These are phyloP conservation scores for Blastobasis lacticolella DNA, from an alignment of 2,888 invertebrate genomes.

Conservation along the genomic window DNA sequence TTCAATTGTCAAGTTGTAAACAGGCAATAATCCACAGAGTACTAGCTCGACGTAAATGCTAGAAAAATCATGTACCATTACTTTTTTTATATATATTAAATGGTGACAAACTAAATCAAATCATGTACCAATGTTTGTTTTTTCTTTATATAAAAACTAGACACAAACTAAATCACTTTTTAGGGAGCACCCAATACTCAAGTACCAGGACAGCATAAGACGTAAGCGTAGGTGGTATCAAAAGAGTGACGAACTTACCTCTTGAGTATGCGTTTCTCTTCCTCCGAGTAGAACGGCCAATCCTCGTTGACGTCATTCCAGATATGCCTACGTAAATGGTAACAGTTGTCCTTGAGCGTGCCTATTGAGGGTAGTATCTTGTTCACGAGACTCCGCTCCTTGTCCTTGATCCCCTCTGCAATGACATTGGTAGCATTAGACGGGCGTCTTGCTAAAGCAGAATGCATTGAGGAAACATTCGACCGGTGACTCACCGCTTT, in stretches of 20 bases:
- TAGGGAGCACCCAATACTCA: no score
- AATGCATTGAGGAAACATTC: constrained; percentile 8
- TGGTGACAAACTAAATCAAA: no score
- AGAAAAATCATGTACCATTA: no score
- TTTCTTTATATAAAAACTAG: no score
- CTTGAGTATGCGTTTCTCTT: constrained; percentile 90
- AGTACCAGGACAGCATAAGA: no score
- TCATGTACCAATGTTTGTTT: no score
- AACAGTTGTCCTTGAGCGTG: constrained; percentile 89
- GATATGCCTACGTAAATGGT: constrained; percentile 87
- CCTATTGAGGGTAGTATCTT: constrained; percentile 88
- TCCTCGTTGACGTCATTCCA: constrained; percentile 96
- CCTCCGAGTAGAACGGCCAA: constrained; percentile 95
- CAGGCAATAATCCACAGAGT: no score
- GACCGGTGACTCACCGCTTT: constrained; percentile 77
- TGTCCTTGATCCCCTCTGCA: constrained; percentile 90
- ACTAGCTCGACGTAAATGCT: no score
- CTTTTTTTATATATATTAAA: no score
- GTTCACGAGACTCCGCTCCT: constrained; percentile 84
- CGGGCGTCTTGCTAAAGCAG: constrained; percentile 11
- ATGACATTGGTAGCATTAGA: constrained; percentile 31
- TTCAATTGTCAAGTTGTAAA: no score
- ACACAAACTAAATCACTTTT: no score
- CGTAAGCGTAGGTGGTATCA: no score
- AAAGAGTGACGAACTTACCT: constrained; percentile 60